Conservation (phyloP, 2,113 vertebrate genomes). For the Taurulus bubalis region DNA sequence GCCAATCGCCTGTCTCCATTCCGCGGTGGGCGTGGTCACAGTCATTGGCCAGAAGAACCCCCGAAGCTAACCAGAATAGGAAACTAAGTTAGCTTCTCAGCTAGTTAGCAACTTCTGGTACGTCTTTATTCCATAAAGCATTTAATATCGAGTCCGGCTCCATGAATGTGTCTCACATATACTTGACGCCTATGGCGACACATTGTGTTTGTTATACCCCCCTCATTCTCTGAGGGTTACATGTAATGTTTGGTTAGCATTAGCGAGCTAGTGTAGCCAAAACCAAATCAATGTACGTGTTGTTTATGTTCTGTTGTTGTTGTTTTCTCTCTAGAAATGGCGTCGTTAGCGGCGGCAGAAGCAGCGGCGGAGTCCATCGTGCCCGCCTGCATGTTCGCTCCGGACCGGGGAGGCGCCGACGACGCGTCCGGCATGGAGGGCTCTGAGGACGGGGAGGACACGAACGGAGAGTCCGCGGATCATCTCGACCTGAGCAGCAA, state of each 20-base stretch:
- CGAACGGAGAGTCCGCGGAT: constrained; percentile 86
- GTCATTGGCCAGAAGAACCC: neutral
- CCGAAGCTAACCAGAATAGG: constrained; percentile 41
- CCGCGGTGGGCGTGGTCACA: constrained; percentile 41
- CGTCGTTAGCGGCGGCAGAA: constrained; percentile 74
- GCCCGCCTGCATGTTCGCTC: constrained; percentile 92
- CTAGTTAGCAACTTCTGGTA: constrained; percentile 60
- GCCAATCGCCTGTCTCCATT: constrained; percentile 49
- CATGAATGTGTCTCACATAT: neutral
- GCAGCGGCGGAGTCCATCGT: constrained; percentile 82
- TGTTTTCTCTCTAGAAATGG: constrained; percentile 69
- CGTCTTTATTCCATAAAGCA: neutral
- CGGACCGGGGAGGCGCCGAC: constrained; percentile 83
- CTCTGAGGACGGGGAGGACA: constrained; percentile 68
- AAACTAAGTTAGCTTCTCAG: constrained; percentile 54
- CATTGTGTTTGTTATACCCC: too few relatives aligned
- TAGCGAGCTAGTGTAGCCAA: constrained; percentile 15
- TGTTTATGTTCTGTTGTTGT: constrained; percentile 5
- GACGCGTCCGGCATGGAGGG: constrained; percentile 62
- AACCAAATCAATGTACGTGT: neutral
- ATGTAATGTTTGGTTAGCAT: constrained; percentile 42
- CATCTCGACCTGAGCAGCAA: constrained; percentile 91
- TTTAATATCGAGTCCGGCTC: neutral
- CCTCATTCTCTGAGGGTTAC: neutral
- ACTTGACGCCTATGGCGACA: neutral